Percentiles rank a stretch among this genome's conserved stretches.
Conservation (phyloP, 2,797 vertebrate species). For the Silurus aristotelis region DNA sequence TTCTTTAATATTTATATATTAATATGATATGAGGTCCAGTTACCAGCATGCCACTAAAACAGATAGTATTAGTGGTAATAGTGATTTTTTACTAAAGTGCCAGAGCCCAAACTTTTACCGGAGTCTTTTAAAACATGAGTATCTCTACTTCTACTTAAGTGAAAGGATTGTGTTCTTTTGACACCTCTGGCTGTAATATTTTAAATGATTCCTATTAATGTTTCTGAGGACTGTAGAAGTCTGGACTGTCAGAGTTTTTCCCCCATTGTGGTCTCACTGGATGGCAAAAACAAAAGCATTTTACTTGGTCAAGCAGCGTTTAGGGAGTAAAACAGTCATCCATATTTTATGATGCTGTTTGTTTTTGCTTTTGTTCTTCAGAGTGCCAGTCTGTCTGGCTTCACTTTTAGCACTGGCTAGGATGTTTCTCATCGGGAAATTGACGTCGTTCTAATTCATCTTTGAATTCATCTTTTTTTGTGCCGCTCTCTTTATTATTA, state of each 20-base stretch:
- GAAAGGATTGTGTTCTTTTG: too few relatives aligned
- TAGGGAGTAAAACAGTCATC: slow-evolving; percentile 72
- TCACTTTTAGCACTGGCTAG: slow-evolving; percentile 52
- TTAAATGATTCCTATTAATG: neutral
- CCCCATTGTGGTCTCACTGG: slow-evolving; percentile 58
- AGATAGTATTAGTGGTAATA: too few relatives aligned
- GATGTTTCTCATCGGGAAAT: slow-evolving; percentile 52
- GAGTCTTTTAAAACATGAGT: too few relatives aligned
- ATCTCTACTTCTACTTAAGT: too few relatives aligned
- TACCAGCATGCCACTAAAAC: too few relatives aligned
- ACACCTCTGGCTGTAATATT: neutral
- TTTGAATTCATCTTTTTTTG: slow-evolving; percentile 12
- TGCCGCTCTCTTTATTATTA: neutral
- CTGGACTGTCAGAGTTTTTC: slow-evolving; percentile 30
- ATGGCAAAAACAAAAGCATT: slow-evolving; percentile 71
- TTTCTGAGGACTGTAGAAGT: neutral
- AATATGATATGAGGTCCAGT: too few relatives aligned
- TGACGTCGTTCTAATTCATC: slow-evolving; percentile 49
- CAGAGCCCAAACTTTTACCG: too few relatives aligned
- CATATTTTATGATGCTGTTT: slow-evolving; percentile 78
- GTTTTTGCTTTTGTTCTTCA: slow-evolving; percentile 60
- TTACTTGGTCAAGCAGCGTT: slow-evolving; percentile 74
- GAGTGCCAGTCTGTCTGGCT: slow-evolving; percentile 60
- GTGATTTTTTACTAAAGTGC: too few relatives aligned
- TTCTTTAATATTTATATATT: too few relatives aligned